Conservation (phyloP, 1,140 invertebrate species). For the Eurosta solidaginis region DNA sequence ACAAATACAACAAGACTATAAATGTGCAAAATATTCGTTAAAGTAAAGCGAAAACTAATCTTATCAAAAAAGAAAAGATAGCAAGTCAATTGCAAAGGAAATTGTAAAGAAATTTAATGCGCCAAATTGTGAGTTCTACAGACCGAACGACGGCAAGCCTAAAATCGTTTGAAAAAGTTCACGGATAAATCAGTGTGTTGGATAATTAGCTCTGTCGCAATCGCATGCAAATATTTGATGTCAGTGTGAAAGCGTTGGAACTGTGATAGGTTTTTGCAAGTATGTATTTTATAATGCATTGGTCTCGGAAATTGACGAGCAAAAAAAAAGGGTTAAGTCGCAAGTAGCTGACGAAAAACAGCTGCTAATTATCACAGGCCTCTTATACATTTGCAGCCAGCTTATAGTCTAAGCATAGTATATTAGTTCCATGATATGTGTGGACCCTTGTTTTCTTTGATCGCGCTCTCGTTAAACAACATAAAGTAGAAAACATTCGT, state of each 20-base stretch:
- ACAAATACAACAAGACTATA: too few species aligned
- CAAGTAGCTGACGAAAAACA: neutral
- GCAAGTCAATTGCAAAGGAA: neutral
- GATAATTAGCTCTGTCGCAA: neutral
- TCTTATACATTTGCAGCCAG: too few species aligned
- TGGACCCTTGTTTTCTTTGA: neutral
- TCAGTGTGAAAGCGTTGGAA: neutral
- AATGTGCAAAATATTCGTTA: conserved; percentile 19
- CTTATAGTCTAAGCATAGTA: neutral
- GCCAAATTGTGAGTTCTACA: neutral
- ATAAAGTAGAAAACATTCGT: neutral
- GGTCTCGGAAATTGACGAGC: neutral
- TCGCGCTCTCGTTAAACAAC: conserved; percentile 15
- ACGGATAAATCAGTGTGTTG: neutral
- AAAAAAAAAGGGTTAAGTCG: neutral
- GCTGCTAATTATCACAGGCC: too few species aligned
- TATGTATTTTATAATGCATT: neutral
- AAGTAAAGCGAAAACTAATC: neutral
- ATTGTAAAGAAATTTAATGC: neutral
- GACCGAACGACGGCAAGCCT: neutral
- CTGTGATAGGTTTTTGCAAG: neutral
- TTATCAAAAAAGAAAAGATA: neutral
- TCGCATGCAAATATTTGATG: neutral
- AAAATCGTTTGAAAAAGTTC: neutral
- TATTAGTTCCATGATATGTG: neutral